A percentile compares a stretch with the other conserved stretches of the same genome.
phyloP scores from a whole-genome alignment of 1,140 invertebrate genomes.

The Drosophila pallidifrons region DNA sequence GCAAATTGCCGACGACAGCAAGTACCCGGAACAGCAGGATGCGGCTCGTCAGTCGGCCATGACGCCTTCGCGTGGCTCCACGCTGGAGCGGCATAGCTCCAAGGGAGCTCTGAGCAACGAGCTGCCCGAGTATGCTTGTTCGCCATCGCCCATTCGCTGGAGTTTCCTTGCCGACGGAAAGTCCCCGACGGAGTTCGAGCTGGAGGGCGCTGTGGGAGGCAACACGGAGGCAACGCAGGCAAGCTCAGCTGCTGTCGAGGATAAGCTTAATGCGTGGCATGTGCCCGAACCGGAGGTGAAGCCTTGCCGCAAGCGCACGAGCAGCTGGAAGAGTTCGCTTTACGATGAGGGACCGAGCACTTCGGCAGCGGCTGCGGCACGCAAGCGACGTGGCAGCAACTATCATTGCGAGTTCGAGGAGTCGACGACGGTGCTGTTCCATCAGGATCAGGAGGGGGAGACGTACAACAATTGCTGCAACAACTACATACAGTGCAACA shows the following conservation, averaged over 20 bases:
- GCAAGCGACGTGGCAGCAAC: slow-evolving; percentile 72
- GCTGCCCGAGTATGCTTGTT: slow-evolving; percentile 82
- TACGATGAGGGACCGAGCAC: slow-evolving; percentile 73
- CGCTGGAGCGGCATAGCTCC: slow-evolving; percentile 74
- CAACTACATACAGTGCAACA: slow-evolving; percentile 83
- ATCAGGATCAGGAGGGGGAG: slow-evolving; percentile 77
- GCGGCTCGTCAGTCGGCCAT: slow-evolving; percentile 26
- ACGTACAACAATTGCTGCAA: slow-evolving; percentile 82
- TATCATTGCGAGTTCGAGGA: slow-evolving; percentile 80
- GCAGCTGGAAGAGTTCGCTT: slow-evolving; percentile 48
- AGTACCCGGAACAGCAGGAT: slow-evolving; percentile 22
- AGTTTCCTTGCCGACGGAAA: slow-evolving; percentile 81
- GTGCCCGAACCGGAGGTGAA: slow-evolving; percentile 60
- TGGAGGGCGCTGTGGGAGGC: slow-evolving; percentile 61
- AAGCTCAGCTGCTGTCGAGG: slow-evolving; percentile 20
- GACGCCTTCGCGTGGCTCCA: slow-evolving; percentile 64
- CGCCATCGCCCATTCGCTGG: slow-evolving; percentile 82
- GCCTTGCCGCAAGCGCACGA: slow-evolving; percentile 64
- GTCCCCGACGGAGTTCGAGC: slow-evolving; percentile 69
- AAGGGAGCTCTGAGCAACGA: slow-evolving; percentile 78
- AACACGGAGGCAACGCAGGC: slow-evolving; percentile 2
- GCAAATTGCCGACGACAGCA: slow-evolving; percentile 49
- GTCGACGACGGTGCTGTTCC: slow-evolving; percentile 80
- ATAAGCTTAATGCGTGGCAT: slow-evolving; percentile 61
- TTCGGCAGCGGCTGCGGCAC: slow-evolving; percentile 53